These are phyloP conservation scores for Lordiphosa andalusiaca DNA, from an alignment of 2,888 invertebrate genomes.

Conservation along the genomic window DNA sequence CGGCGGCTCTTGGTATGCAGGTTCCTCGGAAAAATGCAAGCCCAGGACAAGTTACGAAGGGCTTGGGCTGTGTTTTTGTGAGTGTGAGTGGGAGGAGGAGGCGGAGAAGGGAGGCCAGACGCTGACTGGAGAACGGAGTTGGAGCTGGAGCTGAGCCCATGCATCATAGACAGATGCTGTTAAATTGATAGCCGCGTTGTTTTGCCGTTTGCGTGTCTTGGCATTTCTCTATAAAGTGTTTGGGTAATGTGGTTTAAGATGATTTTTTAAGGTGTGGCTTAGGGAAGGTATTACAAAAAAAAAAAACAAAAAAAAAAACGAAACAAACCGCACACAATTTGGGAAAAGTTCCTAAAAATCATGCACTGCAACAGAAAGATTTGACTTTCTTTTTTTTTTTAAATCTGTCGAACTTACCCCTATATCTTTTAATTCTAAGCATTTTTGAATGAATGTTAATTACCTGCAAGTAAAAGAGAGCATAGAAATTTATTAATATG, in stretches of 20 bases:
- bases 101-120: slow-evolving; percentile 15
- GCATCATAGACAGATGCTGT: slow-evolving; percentile 78
- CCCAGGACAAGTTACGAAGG: slow-evolving; percentile 40
- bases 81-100: slow-evolving; percentile 25
- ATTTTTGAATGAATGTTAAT: slow-evolving; percentile 45
- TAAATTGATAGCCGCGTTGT: slow-evolving; percentile 76
- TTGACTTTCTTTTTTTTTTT: no score
- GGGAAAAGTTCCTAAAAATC: no score
- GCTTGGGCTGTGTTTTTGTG: slow-evolving; percentile 3
- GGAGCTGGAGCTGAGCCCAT: slow-evolving; percentile 37
- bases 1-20: slow-evolving; percentile 48
- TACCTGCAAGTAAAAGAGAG: slow-evolving; percentile 59
- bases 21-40: slow-evolving; percentile 68
- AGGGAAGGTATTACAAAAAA: neutral
- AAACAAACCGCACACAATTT: no score
- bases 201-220: slow-evolving; percentile 55
- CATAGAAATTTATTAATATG: neutral
- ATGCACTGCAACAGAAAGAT: no score
- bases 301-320: no score
- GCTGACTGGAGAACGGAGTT: slow-evolving; percentile 15
- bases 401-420: slow-evolving; percentile 52
- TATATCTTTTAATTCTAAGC: slow-evolving; percentile 58
- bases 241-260: slow-evolving; percentile 39
- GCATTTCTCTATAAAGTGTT: slow-evolving; percentile 7
- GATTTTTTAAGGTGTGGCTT: slow-evolving; percentile 33